Base-by-base conservation (phyloP, 2,888 invertebrate genomes). In the Phania funesta region DNA sequence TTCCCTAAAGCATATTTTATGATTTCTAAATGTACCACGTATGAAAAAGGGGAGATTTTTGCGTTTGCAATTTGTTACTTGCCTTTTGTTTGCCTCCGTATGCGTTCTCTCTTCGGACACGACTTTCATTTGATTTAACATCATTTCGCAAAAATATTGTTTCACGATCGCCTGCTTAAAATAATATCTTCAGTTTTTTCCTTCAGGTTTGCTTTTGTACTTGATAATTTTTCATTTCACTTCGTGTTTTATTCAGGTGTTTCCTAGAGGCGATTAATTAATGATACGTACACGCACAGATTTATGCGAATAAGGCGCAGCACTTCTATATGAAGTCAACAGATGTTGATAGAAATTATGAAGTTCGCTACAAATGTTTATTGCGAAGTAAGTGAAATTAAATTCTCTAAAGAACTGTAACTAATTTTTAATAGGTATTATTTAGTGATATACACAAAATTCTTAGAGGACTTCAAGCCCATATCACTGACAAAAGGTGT, bases 211-310 rank as follows among this genome's bases (percentile, higher is more conserved):
- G n/a, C 1, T 13, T 38, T 29, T 54, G 22, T 75, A 38, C 64
- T 56, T 56, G 54, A 70, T 64, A 71, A 67, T 74, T 74, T 79
- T 74, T 67, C 46, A 60, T 60, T 79, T 52, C 9, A 74, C 62
- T 68, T 67, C 50, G 38, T 48, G 29, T 62, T 58, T 68, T 62
- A 54, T 74, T 80, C 67, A 80, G 79, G 73, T 80, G 67, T 68
- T 74, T 80, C 60, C 74, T 68, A 32, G 35, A 13, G 74, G 79
- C 67, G 60, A 80, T 71, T 68, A 18, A n/a, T 68, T 80, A 68
- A 80, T 80, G 56, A 60, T 50, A 48, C 44, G 20, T 16, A 18
- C 52, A 18, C 16, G 22, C 20, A 29, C 16, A 11, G 0, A 16
- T 46, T 35, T 18, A 48, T 32, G 9, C 16, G 5, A 41, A 24